Evolutionary conservation across 92 coral and sea anemone genomes (phyloP).

Genomic region (Porites evermanni): DNA sequence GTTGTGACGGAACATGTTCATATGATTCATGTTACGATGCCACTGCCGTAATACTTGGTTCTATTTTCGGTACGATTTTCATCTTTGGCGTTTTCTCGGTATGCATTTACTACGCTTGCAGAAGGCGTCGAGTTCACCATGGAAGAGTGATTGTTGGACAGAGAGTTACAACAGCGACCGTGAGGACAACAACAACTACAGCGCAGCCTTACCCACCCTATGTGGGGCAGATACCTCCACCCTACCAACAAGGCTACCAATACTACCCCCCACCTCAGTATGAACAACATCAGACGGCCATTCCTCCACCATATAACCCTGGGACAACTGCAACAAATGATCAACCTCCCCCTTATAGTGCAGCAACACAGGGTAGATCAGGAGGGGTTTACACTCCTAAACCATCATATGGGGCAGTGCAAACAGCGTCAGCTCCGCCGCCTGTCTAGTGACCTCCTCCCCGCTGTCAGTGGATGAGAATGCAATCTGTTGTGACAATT

Average conservation of each 20-base stretch:
- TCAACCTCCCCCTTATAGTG: conserved; percentile 41
- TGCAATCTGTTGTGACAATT: background rate
- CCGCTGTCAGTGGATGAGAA: background rate
- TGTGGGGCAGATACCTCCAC: conserved; percentile 2
- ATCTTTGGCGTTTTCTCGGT: background rate
- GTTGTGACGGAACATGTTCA: background rate
- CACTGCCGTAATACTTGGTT: background rate
- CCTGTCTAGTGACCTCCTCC: background rate
- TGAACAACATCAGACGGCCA: background rate
- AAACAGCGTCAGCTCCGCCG: background rate
- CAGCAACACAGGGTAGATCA: conserved; percentile 5
- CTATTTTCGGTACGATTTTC: background rate
- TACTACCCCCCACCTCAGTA: conserved; percentile 35
- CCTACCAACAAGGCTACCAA: conserved; percentile 39
- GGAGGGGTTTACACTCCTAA: conserved; percentile 23
- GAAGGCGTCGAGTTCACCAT: background rate
- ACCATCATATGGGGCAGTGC: conserved; percentile 24
- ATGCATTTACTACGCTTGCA: background rate
- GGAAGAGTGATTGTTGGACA: conserved; percentile 26
- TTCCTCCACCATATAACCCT: conserved; percentile 17
- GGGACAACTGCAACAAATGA: background rate
- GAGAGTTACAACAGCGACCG: conserved; percentile 5
- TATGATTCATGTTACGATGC: background rate
- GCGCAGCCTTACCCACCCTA: conserved; percentile 4
- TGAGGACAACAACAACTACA: background rate